phyloP scores from a whole-genome alignment of 2,113 vertebrate species.

The Petrocephalus microphthalmus region DNA sequence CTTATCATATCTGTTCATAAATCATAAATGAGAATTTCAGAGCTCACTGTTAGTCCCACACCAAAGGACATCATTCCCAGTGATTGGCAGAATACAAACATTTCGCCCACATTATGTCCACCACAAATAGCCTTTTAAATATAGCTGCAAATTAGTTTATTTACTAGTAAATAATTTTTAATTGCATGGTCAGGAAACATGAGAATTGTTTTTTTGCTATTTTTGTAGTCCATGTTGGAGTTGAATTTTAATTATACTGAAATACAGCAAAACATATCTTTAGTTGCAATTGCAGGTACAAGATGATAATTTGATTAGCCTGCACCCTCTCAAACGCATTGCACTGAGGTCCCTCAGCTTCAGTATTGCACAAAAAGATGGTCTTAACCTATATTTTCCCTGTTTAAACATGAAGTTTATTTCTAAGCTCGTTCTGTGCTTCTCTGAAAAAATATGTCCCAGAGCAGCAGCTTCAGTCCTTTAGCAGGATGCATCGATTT shows the following conservation, averaged over 20 bases:
- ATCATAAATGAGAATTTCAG: no score
- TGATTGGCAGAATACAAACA: no score
- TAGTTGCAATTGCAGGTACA: background rate
- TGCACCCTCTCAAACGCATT: background rate
- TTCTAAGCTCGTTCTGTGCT: background rate
- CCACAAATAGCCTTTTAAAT: no score
- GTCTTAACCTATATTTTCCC: background rate
- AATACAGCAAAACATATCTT: background rate
- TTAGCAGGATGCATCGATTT: background rate
- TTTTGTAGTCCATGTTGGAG: background rate
- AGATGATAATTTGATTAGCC: background rate
- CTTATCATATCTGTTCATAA: no score
- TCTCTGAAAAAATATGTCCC: background rate
- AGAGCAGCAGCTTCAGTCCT: background rate
- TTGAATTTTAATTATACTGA: background rate
- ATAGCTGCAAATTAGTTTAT: no score
- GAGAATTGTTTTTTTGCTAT: no score
- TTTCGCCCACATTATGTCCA: no score
- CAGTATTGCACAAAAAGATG: background rate
- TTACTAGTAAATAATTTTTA: no score
- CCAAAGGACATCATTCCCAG: no score
- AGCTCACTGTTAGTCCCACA: no score
- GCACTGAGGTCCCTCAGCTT: background rate
- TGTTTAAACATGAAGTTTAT: background rate
- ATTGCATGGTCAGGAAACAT: no score